phyloP scores from a whole-genome alignment of 2,888 invertebrate genomes.

The Drosophila multiciliata region DNA sequence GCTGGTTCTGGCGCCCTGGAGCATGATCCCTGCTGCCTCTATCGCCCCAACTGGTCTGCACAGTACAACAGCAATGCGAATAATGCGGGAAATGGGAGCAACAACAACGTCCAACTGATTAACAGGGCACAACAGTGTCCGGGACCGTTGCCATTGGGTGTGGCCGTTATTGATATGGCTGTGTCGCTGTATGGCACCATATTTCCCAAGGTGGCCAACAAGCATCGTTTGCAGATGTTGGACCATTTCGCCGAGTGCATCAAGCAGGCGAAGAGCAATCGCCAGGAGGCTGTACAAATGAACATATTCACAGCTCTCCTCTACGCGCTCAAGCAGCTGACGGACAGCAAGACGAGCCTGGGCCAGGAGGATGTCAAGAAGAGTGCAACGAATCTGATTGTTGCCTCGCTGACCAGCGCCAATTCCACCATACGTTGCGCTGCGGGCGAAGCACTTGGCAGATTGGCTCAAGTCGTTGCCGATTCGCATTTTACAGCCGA shows the following conservation, averaged over 20 bases:
- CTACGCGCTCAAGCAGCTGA: conserved; percentile 94
- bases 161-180: conserved; percentile 98
- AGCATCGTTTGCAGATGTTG: conserved; percentile 98
- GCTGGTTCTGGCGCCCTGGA: conserved; percentile 98
- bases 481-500: conserved; percentile 95
- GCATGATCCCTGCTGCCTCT: conserved; percentile 97
- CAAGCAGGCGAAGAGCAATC: conserved; percentile 94
- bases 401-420: conserved; percentile 91
- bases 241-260: conserved; percentile 98
- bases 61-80: conserved; percentile 29
- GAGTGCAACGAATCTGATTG: conserved; percentile 92
- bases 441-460: conserved; percentile 97
- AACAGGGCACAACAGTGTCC: conserved; percentile 86
- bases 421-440: conserved; percentile 95
- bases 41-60: conserved; percentile 86
- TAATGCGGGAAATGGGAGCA: conserved; percentile 27
- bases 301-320: conserved; percentile 98
- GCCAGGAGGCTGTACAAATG: conserved; percentile 98
- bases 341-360: conserved; percentile 93
- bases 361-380: conserved; percentile 96
- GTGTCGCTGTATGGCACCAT: conserved; percentile 96
- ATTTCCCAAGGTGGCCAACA: conserved; percentile 97
- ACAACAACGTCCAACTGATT: conserved; percentile 78
- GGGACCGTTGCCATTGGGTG: conserved; percentile 95
- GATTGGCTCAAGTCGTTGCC: conserved; percentile 95